These are phyloP conservation scores for Magallana nippona DNA, from an alignment of 2,888 invertebrate genomes.

Conservation along the genomic window DNA sequence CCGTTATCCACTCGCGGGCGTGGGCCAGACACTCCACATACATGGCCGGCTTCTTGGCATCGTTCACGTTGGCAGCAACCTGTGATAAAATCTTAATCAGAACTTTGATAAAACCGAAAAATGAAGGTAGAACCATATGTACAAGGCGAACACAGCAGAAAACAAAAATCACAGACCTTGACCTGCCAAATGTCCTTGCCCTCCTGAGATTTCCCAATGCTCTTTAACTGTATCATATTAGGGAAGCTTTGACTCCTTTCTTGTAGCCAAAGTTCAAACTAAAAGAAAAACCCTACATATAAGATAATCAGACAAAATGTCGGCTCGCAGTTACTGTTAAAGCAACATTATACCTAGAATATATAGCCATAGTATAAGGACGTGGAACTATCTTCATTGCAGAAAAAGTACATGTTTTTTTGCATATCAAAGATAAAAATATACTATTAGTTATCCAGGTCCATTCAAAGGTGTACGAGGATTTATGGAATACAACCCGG, in stretches of 20 bases:
- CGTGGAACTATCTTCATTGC: too few species aligned
- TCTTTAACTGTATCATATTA: neutral
- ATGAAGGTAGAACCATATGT: too few species aligned
- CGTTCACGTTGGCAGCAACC: constrained; percentile 28
- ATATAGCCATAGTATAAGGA: too few species aligned
- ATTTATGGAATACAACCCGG: too few species aligned
- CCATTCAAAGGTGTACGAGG: too few species aligned
- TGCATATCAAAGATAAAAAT: too few species aligned
- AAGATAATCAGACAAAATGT: too few species aligned
- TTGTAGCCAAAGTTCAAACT: constrained; percentile 23
- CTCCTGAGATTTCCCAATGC: neutral
- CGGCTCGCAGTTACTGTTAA: too few species aligned
- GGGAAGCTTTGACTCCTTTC: neutral
- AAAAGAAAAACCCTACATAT: neutral
- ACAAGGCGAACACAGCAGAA: too few species aligned
- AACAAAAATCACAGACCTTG: neutral
- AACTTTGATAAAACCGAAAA: neutral
- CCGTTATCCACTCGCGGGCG: constrained; percentile 45
- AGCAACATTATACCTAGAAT: too few species aligned
- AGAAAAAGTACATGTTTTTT: too few species aligned
- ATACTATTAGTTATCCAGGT: too few species aligned
- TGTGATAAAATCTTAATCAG: neutral
- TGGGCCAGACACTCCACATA: constrained; percentile 43
- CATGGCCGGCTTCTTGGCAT: constrained; percentile 40
- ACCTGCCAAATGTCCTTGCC: constrained; percentile 38